Evolutionary conservation across 2,797 vertebrate species (phyloP).

Genomic region (Hemitrygon akajei): DNA sequence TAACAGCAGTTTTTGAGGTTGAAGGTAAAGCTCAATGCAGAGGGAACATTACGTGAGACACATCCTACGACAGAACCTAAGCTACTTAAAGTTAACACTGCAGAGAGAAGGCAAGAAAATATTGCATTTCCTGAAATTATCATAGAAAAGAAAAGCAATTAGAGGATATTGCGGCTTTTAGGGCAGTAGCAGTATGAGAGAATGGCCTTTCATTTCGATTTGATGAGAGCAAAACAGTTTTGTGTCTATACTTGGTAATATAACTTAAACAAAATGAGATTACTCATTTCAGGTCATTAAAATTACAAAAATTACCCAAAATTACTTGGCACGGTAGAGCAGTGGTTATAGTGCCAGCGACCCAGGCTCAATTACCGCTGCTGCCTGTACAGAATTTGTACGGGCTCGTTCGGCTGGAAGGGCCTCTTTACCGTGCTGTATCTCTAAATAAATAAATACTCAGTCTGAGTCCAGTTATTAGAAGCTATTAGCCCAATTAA

Average conservation of each 20-base stretch:
- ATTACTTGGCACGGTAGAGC: no score
- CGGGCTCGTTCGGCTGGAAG: no score
- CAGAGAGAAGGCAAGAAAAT: neutral
- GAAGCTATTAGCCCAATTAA: neutral
- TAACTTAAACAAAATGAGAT: neutral
- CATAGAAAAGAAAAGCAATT: neutral
- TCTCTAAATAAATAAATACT: neutral
- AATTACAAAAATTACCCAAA: no score
- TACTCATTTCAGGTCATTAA: neutral
- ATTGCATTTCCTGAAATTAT: neutral
- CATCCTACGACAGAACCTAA: neutral
- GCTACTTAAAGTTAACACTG: neutral
- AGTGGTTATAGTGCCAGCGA: no score
- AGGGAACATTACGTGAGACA: neutral
- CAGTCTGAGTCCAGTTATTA: neutral
- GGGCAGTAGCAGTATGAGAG: no score
- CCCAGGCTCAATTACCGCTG: no score
- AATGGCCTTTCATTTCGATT: neutral
- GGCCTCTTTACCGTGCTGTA: no score
- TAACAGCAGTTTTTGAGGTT: neutral
- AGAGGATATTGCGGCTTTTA: no score
- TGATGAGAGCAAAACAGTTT: neutral
- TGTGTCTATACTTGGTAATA: neutral
- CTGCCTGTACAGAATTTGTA: no score
- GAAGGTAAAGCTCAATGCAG: no score